Evolutionary conservation across 2,888 invertebrate genomes (phyloP), one percentile per base, ranked within the genome.

Genomic region (Campoletis raptor): DNA sequence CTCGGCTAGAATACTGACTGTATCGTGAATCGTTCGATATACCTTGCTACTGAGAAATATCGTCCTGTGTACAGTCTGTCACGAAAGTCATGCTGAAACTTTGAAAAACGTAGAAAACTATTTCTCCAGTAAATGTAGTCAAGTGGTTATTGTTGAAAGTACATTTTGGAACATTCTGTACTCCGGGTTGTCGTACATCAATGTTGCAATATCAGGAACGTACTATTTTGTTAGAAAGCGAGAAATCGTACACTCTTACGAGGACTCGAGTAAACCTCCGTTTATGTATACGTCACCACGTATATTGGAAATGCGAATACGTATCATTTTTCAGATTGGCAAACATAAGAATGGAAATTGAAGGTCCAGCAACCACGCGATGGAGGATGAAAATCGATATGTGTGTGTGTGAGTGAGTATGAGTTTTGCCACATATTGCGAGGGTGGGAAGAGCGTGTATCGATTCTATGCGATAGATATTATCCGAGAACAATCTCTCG

Each of bases 301-400:
- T 67, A 37, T 37, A 40, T 40, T 40, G 40, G 40, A 67, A 67
- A 67, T n/a, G 24, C 69, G 69, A 69, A 45, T 48, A 70, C 70
- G 48, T 70, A 70, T 70, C 30, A 70, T 74, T 40, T 74, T 57
- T 74, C 57, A 37, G 57, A 74, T 74, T 57, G 57, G 24, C 54
- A 52, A 21, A 74, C 36, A 57, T 37, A 37, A 37, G 21, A 30
- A 74, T 73, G 66, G 54, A 73, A 83, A 42, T 64, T 40, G 52
- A 54, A 48, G 70, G 64, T 78, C 57, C 48, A 42, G 42, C 52
- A 21, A 52, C 66, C 21, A 48, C 52, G 64, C n/a, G 48, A 48
- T 36, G 21, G 36, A 52, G 21, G 57, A 54, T 30, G 52, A 78
- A 67, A 40, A 78, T 42, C 18, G 24, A 24, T 74, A 21, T 37